Percentiles rank a stretch among this genome's conserved stretches.
phyloP scores from a whole-genome alignment of 2,888 invertebrate species.

The Keiferia lycopersicella region DNA sequence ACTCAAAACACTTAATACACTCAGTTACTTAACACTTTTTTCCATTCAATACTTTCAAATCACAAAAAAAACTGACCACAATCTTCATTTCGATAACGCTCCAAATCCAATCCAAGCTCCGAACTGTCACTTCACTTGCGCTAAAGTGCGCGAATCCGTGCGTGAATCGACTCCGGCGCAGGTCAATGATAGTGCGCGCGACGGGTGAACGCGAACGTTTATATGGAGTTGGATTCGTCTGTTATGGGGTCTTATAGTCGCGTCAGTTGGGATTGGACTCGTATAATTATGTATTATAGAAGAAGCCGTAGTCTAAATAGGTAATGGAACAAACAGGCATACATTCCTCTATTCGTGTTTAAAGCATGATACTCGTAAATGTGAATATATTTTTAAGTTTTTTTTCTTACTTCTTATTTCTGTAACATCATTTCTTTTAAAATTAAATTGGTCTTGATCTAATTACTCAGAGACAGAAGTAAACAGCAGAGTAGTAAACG shows the following conservation, averaged over 20 bases:
- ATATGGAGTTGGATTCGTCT: constrained; percentile 34
- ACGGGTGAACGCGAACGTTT: constrained; percentile 31
- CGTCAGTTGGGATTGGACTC: constrained; percentile 23
- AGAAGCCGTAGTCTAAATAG: too few species aligned
- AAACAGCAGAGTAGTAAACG: too few species aligned
- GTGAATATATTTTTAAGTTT: too few species aligned
- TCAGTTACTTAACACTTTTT: neutral
- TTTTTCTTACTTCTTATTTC: too few species aligned
- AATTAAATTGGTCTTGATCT: too few species aligned
- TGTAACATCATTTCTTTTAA: too few species aligned
- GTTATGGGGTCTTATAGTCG: constrained; percentile 32
- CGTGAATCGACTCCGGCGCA: constrained; percentile 29
- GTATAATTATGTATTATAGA: too few species aligned
- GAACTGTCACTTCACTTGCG: constrained; percentile 5
- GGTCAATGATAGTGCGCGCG: constrained; percentile 32
- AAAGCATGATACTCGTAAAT: too few species aligned
- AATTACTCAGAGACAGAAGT: too few species aligned
- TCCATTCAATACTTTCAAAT: constrained; percentile 4
- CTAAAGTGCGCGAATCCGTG: constrained; percentile 12
- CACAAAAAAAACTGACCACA: constrained; percentile 38
- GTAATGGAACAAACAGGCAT: too few species aligned
- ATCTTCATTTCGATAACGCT: constrained; percentile 40
- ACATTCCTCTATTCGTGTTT: too few species aligned
- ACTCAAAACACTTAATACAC: constrained; percentile 18
- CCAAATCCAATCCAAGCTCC: constrained; percentile 2